A percentile compares a stretch with the other conserved stretches of the same genome.
These are phyloP conservation scores for Echeneis naucrates DNA, from an alignment of 2,797 vertebrate genomes.

Conservation along the genomic window DNA sequence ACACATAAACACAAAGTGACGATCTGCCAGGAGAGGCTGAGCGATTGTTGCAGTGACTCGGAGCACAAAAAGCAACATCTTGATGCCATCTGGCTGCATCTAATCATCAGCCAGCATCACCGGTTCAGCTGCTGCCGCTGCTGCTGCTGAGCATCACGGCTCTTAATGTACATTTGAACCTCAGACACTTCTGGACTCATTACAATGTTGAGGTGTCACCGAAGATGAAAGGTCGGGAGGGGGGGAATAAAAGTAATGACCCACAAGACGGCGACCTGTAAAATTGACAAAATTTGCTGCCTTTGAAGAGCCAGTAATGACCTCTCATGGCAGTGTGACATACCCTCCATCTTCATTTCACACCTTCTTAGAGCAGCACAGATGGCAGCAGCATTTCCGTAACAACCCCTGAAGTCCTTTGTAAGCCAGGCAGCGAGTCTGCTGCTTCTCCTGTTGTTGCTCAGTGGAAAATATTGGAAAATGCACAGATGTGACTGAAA, in stretches of 20 bases:
- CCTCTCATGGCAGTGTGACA: conserved; percentile 76
- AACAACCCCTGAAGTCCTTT: conserved; percentile 64
- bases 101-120: conserved; percentile 47
- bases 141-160: conserved; percentile 34
- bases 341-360: conserved; percentile 84
- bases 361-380: conserved; percentile 76
- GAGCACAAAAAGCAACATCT: conserved; percentile 44
- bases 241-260: conserved; percentile 68
- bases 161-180: conserved; percentile 62
- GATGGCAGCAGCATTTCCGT: conserved; percentile 79
- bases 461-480: conserved; percentile 28
- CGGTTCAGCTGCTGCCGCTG: conserved; percentile 44
- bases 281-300: conserved; percentile 83
- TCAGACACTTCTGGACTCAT: conserved; percentile 67
- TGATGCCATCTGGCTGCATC: conserved; percentile 65
- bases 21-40: conserved; percentile 46
- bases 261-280: conserved; percentile 78
- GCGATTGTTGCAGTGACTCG: conserved; percentile 45
- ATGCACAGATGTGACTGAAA: conserved; percentile 10
- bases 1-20: conserved; percentile 48
- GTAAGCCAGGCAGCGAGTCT: conserved; percentile 37
- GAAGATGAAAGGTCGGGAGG: conserved; percentile 44
- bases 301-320: conserved; percentile 83
- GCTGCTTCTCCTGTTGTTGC: conserved; percentile 39
- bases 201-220: conserved; percentile 68